Conservation (phyloP, 2,113 vertebrate species). For the Pollimyrus isidori region DNA sequence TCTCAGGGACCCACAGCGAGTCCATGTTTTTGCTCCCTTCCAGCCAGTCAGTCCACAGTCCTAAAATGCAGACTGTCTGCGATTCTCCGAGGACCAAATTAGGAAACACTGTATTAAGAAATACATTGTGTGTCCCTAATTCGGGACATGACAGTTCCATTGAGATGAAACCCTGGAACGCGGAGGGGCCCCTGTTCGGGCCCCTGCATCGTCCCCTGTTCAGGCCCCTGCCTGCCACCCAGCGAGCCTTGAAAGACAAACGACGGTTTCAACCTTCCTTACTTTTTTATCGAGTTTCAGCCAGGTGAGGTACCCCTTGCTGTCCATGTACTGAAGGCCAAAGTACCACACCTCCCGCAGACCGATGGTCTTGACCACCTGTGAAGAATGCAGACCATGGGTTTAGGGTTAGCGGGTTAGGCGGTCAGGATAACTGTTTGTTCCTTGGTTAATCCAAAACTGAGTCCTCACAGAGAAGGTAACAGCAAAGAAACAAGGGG, state of each 20-base stretch:
- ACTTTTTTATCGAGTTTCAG: constrained; percentile 97
- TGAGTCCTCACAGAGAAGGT: background rate
- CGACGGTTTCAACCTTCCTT: constrained; percentile 26
- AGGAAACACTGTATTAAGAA: background rate
- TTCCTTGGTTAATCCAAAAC: background rate
- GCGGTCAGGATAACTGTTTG: no score
- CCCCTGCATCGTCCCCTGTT: background rate
- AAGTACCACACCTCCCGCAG: constrained; percentile 94
- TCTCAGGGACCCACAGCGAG: background rate
- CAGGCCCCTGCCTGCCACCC: background rate
- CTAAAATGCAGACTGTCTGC: background rate
- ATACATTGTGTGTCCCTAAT: background rate
- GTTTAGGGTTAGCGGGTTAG: background rate
- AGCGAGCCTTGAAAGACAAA: background rate
- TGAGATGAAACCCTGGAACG: background rate
- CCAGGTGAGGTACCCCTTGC: constrained; percentile 88
- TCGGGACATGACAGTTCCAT: background rate
- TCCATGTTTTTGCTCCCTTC: background rate
- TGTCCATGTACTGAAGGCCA: constrained; percentile 84
- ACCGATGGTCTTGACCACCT: constrained; percentile 95
- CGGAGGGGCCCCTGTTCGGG: background rate
- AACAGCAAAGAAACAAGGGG: background rate
- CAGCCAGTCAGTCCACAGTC: background rate
- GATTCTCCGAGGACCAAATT: background rate
- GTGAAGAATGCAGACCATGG: constrained; percentile 16